A percentile compares a stretch with the other conserved stretches of the same genome.
phyloP scores from a whole-genome alignment of 1,140 invertebrate species.

The Danaus melanippus region DNA sequence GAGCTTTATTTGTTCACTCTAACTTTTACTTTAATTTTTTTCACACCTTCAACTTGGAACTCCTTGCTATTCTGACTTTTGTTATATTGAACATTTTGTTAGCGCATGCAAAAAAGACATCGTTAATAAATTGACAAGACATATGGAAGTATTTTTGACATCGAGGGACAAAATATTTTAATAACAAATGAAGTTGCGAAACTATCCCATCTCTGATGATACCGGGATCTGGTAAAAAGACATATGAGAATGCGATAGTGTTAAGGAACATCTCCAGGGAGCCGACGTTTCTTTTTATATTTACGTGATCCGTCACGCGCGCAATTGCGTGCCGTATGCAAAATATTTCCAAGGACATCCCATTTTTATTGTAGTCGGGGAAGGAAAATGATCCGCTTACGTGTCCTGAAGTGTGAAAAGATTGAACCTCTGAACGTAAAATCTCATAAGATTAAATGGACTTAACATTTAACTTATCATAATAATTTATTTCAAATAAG shows the following conservation, averaged over 20 bases:
- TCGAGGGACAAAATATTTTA: constrained; percentile 40
- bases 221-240: constrained; percentile 4
- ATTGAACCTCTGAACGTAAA: too few relatives aligned
- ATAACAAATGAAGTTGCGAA: constrained; percentile 34
- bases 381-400: too few relatives aligned
- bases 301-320: constrained; percentile 41
- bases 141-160: constrained; percentile 19
- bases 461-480: too few relatives aligned
- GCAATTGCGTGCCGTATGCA: constrained; percentile 3
- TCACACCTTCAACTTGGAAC: constrained; percentile 13
- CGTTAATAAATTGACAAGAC: background rate
- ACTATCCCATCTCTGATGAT: constrained; percentile 14
- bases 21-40: constrained; percentile 25
- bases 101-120: too few relatives aligned
- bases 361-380: too few relatives aligned
- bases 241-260: constrained; percentile 17
- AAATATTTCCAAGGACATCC: too few relatives aligned
- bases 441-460: too few relatives aligned
- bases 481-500: too few relatives aligned
- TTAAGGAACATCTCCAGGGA: constrained; percentile 15
- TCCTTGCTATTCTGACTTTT: constrained; percentile 7
- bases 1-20: constrained; percentile 53
- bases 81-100: too few relatives aligned
- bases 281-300: constrained; percentile 43
- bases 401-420: too few relatives aligned